These are phyloP conservation scores for Melanophora roralis DNA, from an alignment of 2,888 invertebrate genomes.

Conservation along the genomic window DNA sequence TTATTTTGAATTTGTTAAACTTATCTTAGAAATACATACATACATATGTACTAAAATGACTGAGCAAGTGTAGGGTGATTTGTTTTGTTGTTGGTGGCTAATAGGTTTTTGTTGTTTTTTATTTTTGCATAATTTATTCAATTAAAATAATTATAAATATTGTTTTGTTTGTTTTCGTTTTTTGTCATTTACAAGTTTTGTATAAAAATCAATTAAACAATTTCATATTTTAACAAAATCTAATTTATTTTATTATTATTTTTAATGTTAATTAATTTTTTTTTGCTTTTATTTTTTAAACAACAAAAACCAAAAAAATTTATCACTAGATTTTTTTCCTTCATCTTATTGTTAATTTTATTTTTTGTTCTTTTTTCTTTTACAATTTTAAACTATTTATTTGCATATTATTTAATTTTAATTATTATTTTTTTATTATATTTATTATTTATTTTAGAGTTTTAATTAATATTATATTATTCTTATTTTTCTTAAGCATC, in stretches of 20 bases:
- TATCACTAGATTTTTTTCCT: slow-evolving; percentile 40
- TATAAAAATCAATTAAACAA: slow-evolving; percentile 62
- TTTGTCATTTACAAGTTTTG: slow-evolving; percentile 6
- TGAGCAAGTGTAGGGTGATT: neutral
- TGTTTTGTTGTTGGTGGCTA: neutral
- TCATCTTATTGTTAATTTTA: slow-evolving; percentile 16
- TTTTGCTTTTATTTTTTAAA: slow-evolving; percentile 41
- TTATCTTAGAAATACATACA: no score
- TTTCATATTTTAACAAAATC: slow-evolving; percentile 49
- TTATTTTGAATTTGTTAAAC: no score
- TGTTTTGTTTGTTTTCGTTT: slow-evolving; percentile 8
- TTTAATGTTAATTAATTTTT: slow-evolving; percentile 33
- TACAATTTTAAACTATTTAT: slow-evolving; percentile 55
- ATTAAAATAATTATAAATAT: slow-evolving; percentile 20
- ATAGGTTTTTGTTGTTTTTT: neutral
- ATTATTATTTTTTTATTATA: slow-evolving; percentile 20
- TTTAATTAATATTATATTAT: slow-evolving; percentile 22
- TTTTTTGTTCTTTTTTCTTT: slow-evolving; percentile 43
- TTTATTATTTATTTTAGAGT: no score
- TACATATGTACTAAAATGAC: no score
- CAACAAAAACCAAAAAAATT: slow-evolving; percentile 58
- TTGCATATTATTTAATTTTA: slow-evolving; percentile 50
- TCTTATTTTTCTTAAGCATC: slow-evolving; percentile 28
- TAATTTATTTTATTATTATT: slow-evolving; percentile 41
- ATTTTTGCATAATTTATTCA: slow-evolving; percentile 13